These are phyloP conservation scores for Archegozetes longisetosus DNA, from an alignment of 1,140 invertebrate species.

Conservation along the genomic window DNA sequence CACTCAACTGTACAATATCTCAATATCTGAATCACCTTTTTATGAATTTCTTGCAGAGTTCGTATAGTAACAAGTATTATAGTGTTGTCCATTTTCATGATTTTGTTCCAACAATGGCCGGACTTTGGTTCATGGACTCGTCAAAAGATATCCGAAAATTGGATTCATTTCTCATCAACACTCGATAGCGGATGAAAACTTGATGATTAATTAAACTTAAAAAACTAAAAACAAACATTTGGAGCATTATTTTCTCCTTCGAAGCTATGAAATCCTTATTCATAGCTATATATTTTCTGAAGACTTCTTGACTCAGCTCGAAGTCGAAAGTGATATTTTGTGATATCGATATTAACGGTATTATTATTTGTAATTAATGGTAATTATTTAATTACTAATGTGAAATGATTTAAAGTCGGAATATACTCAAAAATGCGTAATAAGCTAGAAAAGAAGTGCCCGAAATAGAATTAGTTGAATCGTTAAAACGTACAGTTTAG, in stretches of 20 bases:
- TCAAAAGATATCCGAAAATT: constrained; percentile 10
- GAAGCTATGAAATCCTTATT: too few species aligned
- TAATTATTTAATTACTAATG: too few species aligned
- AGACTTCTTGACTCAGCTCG: neutral
- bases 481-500: too few species aligned
- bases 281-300: neutral
- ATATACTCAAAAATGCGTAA: too few species aligned
- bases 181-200: neutral
- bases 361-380: too few species aligned
- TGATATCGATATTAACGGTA: too few species aligned
- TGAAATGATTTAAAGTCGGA: too few species aligned
- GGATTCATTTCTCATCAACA: neutral
- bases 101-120: constrained; percentile 74
- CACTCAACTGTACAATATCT: neutral
- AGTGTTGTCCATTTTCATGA: constrained; percentile 53
- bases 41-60: constrained; percentile 44
- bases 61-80: constrained; percentile 60
- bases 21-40: neutral
- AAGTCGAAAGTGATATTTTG: too few species aligned
- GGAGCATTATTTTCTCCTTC: too few species aligned
- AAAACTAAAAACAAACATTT: too few species aligned
- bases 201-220: neutral
- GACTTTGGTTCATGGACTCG: constrained; percentile 37
- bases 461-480: too few species aligned
- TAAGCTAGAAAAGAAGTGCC: too few species aligned